phyloP scores from a whole-genome alignment of 2,797 vertebrate genomes.

The Neosilurus hyrtlii region DNA sequence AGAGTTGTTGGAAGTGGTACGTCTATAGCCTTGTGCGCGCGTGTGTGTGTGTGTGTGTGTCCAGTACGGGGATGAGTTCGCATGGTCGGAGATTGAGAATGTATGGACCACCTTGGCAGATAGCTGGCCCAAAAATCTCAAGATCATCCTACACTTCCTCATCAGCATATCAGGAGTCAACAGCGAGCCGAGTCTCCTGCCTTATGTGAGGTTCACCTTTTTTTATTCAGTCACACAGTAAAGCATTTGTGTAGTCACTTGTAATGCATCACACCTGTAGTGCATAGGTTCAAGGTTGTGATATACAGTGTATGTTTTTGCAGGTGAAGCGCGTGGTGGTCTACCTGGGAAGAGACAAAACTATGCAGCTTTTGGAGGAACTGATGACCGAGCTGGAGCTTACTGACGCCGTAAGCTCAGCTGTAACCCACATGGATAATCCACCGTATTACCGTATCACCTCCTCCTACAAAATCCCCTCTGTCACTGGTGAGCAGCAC shows the following conservation, averaged over 20 bases:
- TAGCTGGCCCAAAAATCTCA: constrained; percentile 98
- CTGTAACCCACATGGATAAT: constrained; percentile 97
- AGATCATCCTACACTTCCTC: constrained; percentile 97
- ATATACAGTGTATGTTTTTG: not conserved
- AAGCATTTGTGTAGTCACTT: not conserved
- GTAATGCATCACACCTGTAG: not conserved
- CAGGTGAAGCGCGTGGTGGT: constrained; percentile 98
- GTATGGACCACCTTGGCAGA: constrained; percentile 98
- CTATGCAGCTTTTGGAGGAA: constrained; percentile 96
- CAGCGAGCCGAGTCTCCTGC: constrained; percentile 96
- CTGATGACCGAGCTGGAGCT: constrained; percentile 93
- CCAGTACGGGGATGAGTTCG: constrained; percentile 97
- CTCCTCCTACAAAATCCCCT: constrained; percentile 95
- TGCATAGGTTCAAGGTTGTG: not conserved
- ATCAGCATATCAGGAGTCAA: constrained; percentile 97
- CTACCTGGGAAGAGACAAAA: constrained; percentile 98
- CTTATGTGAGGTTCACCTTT: constrained; percentile 85
- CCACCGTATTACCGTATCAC: constrained; percentile 97
- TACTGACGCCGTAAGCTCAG: constrained; percentile 91
- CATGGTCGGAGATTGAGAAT: constrained; percentile 97
- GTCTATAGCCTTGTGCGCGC: not conserved
- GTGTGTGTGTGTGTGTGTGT: constrained; percentile 2
- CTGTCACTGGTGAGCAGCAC: constrained; percentile 85
- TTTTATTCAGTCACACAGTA: not conserved
- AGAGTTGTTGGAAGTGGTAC: not conserved